A percentile compares a stretch with the other conserved stretches of the same genome.
These are phyloP conservation scores for Nothobranchius furzeri DNA, from an alignment of 2,113 vertebrate species.

Conservation along the genomic window DNA sequence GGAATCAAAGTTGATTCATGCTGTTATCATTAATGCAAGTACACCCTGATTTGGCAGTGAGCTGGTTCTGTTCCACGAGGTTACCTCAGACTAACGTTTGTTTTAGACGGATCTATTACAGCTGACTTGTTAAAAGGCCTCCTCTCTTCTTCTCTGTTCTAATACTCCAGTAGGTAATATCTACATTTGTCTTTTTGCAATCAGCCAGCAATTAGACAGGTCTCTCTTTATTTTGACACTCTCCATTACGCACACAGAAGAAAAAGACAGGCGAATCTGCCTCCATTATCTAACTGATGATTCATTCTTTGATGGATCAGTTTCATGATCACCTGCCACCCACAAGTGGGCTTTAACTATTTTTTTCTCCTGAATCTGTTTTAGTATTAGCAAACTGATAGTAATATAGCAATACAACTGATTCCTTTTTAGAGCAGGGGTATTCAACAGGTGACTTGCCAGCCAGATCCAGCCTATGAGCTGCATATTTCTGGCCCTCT, in stretches of 20 bases:
- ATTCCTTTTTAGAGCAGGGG: no score
- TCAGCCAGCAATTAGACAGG: slow-evolving; percentile 18
- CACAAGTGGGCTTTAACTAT: background rate
- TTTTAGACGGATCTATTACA: background rate
- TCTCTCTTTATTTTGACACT: slow-evolving; percentile 14
- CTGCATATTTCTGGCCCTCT: no score
- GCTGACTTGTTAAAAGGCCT: background rate
- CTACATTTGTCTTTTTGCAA: slow-evolving; percentile 22
- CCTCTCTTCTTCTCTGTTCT: background rate
- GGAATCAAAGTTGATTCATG: no score
- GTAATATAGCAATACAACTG: no score
- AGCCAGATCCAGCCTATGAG: no score
- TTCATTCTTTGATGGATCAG: background rate
- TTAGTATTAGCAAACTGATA: no score
- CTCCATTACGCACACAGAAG: background rate
- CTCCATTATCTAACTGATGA: background rate
- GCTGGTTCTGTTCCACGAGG: background rate
- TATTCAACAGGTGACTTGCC: no score
- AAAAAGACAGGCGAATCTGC: background rate
- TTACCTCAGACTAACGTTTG: background rate
- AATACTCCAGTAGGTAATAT: slow-evolving; percentile 27
- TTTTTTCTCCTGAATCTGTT: background rate
- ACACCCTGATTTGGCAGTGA: background rate
- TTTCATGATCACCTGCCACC: background rate
- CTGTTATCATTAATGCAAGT: background rate